Conservation (phyloP, 1,140 invertebrate genomes). For the Doryteuthis pealeii region DNA sequence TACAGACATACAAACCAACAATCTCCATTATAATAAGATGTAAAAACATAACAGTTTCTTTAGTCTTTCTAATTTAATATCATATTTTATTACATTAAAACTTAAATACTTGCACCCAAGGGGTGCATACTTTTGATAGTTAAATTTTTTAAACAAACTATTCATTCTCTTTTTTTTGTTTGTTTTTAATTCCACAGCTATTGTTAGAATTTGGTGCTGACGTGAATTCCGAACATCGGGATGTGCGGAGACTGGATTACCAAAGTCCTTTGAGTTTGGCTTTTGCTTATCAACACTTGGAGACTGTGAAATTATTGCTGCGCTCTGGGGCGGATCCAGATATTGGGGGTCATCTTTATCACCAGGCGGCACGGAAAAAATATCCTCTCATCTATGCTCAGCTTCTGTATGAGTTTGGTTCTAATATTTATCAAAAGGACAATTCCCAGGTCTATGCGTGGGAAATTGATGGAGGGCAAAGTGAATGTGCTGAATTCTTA, state of each 20-base stretch:
- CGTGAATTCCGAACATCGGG: neutral
- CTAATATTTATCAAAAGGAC: constrained; percentile 13
- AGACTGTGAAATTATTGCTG: constrained; percentile 23
- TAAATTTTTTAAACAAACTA: too few species aligned
- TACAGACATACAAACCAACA: too few species aligned
- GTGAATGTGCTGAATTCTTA: neutral
- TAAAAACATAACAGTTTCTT: too few species aligned
- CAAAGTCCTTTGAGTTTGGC: constrained; percentile 19
- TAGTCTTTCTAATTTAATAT: too few species aligned
- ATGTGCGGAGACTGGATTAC: neutral
- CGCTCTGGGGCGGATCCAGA: neutral
- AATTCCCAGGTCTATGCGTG: constrained; percentile 12
- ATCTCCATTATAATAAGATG: too few species aligned
- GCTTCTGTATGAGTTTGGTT: constrained; percentile 28
- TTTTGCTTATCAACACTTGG: constrained; percentile 26
- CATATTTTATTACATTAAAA: too few species aligned
- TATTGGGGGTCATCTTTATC: constrained; percentile 14
- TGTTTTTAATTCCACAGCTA: constrained; percentile 17
- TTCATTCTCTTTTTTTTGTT: too few species aligned
- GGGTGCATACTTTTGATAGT: too few species aligned
- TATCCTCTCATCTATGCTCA: constrained; percentile 15
- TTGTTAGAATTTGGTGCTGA: constrained; percentile 22
- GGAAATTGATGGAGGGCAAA: constrained; percentile 3
- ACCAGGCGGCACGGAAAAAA: constrained; percentile 17
- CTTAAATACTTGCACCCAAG: too few species aligned